phyloP scores from a whole-genome alignment of 2,888 invertebrate genomes.

The Lumbricus terrestris region DNA sequence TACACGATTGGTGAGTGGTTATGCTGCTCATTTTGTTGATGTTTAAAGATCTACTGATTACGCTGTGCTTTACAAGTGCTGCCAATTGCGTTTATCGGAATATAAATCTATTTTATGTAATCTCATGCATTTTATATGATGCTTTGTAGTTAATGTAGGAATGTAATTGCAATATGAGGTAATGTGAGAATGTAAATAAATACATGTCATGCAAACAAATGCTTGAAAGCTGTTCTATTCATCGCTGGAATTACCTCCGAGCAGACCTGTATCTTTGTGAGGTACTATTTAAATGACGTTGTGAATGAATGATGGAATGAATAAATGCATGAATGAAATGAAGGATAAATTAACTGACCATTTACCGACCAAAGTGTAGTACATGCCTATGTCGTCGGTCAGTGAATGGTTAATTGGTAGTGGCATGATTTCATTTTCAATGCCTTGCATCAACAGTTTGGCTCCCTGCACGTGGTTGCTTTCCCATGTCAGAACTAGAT shows the following conservation, averaged over 20 bases:
- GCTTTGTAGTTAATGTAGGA: too few species aligned
- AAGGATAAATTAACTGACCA: too few species aligned
- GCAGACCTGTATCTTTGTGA: background rate
- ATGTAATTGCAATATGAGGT: too few species aligned
- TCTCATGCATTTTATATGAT: too few species aligned
- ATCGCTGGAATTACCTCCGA: background rate
- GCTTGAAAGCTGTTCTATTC: background rate
- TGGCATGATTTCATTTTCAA: background rate
- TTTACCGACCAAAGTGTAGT: too few species aligned
- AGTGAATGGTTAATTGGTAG: too few species aligned
- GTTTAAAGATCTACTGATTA: background rate
- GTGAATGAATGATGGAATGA: background rate
- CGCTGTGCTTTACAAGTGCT: background rate
- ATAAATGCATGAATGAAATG: background rate
- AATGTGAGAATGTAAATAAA: background rate
- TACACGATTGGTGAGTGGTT: slow-evolving; percentile 35
- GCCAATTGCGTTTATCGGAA: background rate
- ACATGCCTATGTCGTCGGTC: too few species aligned
- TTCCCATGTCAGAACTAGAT: background rate
- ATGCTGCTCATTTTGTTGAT: background rate
- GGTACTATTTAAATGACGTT: background rate
- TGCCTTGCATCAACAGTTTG: background rate
- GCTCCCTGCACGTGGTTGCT: too few species aligned
- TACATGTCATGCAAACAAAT: background rate
- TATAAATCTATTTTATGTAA: too few species aligned